Conservation (phyloP, 2,797 vertebrate species). For the Merluccius polli region DNA sequence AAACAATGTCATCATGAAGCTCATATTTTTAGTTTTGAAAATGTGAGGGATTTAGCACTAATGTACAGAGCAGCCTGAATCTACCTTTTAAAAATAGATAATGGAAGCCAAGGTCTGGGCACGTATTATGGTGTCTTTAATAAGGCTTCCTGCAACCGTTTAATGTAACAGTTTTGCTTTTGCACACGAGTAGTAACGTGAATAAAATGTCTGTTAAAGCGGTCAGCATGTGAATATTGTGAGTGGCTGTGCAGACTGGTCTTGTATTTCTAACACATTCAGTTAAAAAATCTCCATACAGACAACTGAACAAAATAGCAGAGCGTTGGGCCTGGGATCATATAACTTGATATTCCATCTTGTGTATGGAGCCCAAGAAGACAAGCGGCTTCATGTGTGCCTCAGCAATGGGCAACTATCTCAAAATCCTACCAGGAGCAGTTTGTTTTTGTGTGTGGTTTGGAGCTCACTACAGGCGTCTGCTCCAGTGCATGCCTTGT, state of each 20-base stretch:
- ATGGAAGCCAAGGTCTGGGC: not conserved
- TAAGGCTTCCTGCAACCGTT: conserved; percentile 8
- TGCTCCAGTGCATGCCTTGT: not conserved
- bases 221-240: conserved; percentile 19
- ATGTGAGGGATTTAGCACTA: not conserved
- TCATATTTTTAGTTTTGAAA: not conserved
- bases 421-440: not conserved
- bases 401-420: not conserved
- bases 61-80: not conserved
- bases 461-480: not conserved
- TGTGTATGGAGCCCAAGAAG: not conserved
- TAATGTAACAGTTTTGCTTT: conserved; percentile 9
- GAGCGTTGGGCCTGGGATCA: not conserved
- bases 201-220: not conserved
- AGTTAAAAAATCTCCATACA: too few species aligned
- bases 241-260: conserved; percentile 9
- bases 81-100: not conserved
- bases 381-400: too few species aligned
- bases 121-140: not conserved
- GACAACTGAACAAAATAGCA: too few species aligned
- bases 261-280: conserved; percentile 26
- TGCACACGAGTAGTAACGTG: conserved; percentile 11
- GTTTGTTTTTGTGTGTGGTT: not conserved
- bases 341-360: not conserved
- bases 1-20: not conserved